Conservation (phyloP, 2,113 vertebrate genomes). For the Sebastes schlegelii region DNA sequence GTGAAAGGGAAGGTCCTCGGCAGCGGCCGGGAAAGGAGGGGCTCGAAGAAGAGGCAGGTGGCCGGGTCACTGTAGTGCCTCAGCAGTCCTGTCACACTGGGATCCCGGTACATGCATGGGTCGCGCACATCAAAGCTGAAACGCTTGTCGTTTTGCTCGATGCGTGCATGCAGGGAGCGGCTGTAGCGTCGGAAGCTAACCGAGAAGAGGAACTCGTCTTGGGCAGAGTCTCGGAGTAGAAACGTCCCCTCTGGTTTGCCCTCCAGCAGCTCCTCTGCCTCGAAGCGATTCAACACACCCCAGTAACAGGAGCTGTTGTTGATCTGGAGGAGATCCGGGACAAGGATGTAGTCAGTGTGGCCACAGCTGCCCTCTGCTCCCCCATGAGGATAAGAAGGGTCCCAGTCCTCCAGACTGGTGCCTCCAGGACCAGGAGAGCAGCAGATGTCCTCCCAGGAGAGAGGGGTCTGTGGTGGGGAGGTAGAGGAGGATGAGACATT, state of each 20-base stretch:
- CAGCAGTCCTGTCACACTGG: slow-evolving; percentile 93
- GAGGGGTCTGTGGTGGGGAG: slow-evolving; percentile 77
- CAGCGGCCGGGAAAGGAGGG: slow-evolving; percentile 92
- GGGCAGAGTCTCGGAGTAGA: slow-evolving; percentile 94
- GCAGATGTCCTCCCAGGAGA: slow-evolving; percentile 83
- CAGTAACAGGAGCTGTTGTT: slow-evolving; percentile 97
- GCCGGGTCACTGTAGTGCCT: slow-evolving; percentile 96
- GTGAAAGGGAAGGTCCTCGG: slow-evolving; percentile 94
- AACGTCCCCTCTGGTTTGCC: slow-evolving; percentile 97
- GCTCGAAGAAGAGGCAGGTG: slow-evolving; percentile 98
- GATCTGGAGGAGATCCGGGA: slow-evolving; percentile 97
- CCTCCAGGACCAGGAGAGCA: slow-evolving; percentile 67
- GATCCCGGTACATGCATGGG: slow-evolving; percentile 95
- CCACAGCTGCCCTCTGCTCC: slow-evolving; percentile 81
- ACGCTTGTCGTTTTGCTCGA: slow-evolving; percentile 96
- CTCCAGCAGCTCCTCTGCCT: slow-evolving; percentile 95
- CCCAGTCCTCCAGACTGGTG: slow-evolving; percentile 87
- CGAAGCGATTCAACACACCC: slow-evolving; percentile 96
- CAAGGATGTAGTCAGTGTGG: slow-evolving; percentile 89
- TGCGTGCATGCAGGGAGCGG: slow-evolving; percentile 95
- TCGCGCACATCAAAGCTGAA: slow-evolving; percentile 98
- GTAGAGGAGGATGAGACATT: slow-evolving; percentile 67
- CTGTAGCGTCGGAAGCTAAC: slow-evolving; percentile 98
- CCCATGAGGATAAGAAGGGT: slow-evolving; percentile 87
- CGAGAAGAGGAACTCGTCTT: slow-evolving; percentile 96